Conservation (phyloP, 2,113 vertebrate genomes). For the Mixornis gularis region DNA sequence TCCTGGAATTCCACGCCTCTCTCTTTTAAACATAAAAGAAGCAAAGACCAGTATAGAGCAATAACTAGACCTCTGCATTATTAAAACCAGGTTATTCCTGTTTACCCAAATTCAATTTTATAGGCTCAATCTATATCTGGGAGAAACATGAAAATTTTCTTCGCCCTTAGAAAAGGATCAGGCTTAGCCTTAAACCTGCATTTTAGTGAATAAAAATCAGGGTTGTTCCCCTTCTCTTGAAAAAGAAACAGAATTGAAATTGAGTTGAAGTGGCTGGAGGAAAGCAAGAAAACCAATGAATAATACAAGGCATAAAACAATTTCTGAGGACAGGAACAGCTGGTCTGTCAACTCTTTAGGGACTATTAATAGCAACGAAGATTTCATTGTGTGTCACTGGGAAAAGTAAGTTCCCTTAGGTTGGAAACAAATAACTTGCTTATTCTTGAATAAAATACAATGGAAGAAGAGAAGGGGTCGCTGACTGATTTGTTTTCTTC, state of each 20-base stretch:
- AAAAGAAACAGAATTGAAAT: background rate
- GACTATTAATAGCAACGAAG: constrained; percentile 34
- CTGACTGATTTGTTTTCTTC: background rate
- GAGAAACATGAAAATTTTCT: background rate
- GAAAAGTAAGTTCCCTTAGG: background rate
- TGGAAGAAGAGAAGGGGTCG: background rate
- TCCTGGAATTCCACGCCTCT: background rate
- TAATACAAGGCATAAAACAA: background rate
- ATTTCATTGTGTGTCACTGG: background rate
- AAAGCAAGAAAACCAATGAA: background rate
- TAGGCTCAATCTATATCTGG: background rate
- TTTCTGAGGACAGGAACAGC: constrained; percentile 29
- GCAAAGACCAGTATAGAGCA: background rate
- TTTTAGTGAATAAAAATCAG: background rate
- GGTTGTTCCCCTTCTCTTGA: background rate
- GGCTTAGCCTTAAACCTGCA: background rate
- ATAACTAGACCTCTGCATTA: accelerated
- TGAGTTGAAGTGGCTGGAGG: background rate
- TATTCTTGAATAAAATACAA: background rate
- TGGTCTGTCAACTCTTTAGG: constrained; percentile 5
- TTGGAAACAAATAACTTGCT: background rate
- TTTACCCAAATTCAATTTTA: background rate
- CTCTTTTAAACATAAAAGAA: background rate
- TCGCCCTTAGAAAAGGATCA: accelerated
- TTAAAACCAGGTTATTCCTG: background rate